phyloP scores from a whole-genome alignment of 2,113 vertebrate genomes.

The Albula goreensis region DNA sequence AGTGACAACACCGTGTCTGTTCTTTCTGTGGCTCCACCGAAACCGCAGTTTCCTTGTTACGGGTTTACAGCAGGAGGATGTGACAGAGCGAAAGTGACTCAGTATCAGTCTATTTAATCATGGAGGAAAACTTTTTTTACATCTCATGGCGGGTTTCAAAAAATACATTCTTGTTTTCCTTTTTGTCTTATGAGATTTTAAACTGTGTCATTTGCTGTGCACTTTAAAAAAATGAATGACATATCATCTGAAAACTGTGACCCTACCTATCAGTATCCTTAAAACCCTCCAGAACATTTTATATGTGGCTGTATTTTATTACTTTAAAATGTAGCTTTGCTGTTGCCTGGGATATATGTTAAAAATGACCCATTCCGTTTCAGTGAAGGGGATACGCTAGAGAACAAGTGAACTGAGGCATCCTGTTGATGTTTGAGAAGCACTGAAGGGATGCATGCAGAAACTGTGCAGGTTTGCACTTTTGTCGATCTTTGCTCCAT shows the following conservation, averaged over 20 bases:
- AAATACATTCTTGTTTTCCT: background rate
- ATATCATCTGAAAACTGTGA: too few relatives aligned
- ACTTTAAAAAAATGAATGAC: too few relatives aligned
- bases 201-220: too few relatives aligned
- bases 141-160: background rate
- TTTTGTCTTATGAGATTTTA: background rate
- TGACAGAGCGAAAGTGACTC: constrained; percentile 33
- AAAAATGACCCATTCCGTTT: background rate
- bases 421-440: constrained; percentile 61
- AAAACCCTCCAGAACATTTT: too few relatives aligned
- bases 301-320: too few relatives aligned
- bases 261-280: too few relatives aligned
- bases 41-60: constrained; percentile 65
- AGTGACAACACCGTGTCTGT: constrained; percentile 62
- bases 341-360: background rate
- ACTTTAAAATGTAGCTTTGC: background rate
- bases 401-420: constrained; percentile 8
- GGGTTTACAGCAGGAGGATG: constrained; percentile 41
- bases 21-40: constrained; percentile 57
- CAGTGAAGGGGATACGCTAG: background rate
- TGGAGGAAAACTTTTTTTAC: background rate
- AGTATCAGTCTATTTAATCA: constrained; percentile 19
- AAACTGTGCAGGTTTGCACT: constrained; percentile 17
- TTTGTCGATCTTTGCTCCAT: constrained; percentile 34
- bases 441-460: constrained; percentile 51